Percentiles rank a stretch among this genome's conserved stretches.
Evolutionary conservation across 2,113 vertebrate species (phyloP).

Genomic region (Hippocampus guttulatus): DNA sequence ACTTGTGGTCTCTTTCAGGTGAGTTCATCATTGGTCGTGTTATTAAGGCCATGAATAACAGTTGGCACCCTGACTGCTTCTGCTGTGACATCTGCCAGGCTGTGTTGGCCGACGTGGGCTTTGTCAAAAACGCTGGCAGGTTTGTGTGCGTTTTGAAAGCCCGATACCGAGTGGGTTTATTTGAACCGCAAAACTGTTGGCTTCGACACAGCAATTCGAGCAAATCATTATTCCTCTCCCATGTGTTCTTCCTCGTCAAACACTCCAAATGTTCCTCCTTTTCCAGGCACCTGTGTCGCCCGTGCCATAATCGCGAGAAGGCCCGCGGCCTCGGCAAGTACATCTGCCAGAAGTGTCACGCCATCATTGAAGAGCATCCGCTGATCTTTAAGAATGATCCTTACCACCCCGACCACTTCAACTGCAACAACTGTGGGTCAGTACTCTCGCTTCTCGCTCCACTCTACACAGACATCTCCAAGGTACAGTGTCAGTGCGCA

Average conservation of each 20-base stretch:
- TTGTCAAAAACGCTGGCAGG: conserved; percentile 99
- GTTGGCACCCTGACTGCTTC: conserved; percentile 98
- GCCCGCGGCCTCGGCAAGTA: conserved; percentile 95
- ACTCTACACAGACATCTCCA: background rate
- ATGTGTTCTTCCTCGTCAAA: conserved; percentile 13
- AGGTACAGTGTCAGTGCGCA: background rate
- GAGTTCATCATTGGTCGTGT: conserved; percentile 98
- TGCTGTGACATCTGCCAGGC: conserved; percentile 91
- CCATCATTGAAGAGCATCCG: conserved; percentile 95
- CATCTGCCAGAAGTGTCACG: conserved; percentile 97
- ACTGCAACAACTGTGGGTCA: conserved; percentile 97
- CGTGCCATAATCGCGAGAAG: conserved; percentile 97
- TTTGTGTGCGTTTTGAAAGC: conserved; percentile 54
- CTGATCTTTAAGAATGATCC: conserved; percentile 98
- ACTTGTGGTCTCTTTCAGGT: conserved; percentile 69
- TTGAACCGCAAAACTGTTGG: conserved; percentile 11
- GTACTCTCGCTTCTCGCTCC: background rate
- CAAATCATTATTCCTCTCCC: conserved; percentile 5
- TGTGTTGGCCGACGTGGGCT: conserved; percentile 92
- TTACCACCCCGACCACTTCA: conserved; percentile 98
- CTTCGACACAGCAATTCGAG: background rate
- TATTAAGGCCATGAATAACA: conserved; percentile 99
- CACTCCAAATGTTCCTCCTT: background rate
- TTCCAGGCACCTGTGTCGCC: conserved; percentile 89
- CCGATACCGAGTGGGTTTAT: conserved; percentile 22